These are phyloP conservation scores for Tonatia bakeri DNA, from an alignment of 2,113 vertebrate genomes.

Conservation along the genomic window DNA sequence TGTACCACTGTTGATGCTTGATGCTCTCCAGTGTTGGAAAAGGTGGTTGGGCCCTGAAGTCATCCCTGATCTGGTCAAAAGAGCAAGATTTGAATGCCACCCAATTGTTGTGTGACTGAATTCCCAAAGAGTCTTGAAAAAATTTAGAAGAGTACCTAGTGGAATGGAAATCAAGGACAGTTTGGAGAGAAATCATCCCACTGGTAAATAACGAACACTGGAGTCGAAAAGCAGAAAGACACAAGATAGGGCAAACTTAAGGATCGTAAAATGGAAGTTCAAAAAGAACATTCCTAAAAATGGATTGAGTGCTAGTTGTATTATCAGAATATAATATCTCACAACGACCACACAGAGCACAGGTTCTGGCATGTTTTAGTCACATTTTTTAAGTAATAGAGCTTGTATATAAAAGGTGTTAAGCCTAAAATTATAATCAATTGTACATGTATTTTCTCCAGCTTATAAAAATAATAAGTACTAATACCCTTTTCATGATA, in stretches of 20 bases:
- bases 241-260: neutral
- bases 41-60: neutral
- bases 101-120: neutral
- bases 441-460: slow-evolving; percentile 3
- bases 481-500: slow-evolving; percentile 10
- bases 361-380: slow-evolving; percentile 1
- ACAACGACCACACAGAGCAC: neutral
- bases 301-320: neutral
- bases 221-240: slow-evolving; percentile 27
- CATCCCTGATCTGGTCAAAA: neutral
- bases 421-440: neutral
- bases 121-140: neutral
- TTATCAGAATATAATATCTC: neutral
- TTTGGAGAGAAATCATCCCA: neutral
- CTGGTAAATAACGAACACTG: neutral
- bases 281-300: neutral
- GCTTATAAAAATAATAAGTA: slow-evolving; percentile 12
- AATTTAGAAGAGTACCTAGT: neutral
- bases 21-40: neutral
- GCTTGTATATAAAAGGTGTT: neutral
- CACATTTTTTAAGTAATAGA: neutral
- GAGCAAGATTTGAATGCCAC: neutral
- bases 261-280: neutral
- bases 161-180: neutral
- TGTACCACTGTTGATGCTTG: neutral